A percentile compares a stretch with the other conserved stretches of the same genome.
phyloP scores from a whole-genome alignment of 1,140 invertebrate genomes.

The Nylanderia fulva region DNA sequence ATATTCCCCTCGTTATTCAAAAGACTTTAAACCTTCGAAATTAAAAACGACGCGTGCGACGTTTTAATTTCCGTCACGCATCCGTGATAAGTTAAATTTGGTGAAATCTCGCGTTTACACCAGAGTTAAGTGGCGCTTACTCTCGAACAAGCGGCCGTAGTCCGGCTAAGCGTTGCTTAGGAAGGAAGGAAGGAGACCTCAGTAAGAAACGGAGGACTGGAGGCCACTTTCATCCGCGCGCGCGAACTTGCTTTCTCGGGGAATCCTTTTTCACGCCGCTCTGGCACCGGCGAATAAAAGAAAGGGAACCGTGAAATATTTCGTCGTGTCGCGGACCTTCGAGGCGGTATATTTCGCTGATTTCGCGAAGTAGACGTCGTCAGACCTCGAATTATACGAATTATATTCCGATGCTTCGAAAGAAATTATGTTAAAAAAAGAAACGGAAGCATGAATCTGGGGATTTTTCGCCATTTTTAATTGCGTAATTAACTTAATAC shows the following conservation, averaged over 20 bases:
- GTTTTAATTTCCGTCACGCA: not conserved
- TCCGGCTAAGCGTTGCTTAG: not conserved
- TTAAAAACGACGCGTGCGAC: not conserved
- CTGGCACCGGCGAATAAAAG: conserved; percentile 30
- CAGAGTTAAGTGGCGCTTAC: not conserved
- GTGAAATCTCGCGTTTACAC: not conserved
- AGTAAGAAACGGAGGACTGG: conserved; percentile 19
- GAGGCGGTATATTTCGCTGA: conserved; percentile 49
- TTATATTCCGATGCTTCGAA: conserved; percentile 21
- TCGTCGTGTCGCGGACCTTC: conserved; percentile 31
- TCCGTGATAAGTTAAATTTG: not conserved
- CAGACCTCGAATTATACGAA: conserved; percentile 23
- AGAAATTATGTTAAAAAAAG: not conserved
- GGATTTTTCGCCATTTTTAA: no score
- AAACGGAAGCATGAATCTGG: no score
- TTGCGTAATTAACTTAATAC: no score
- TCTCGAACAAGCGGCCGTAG: not conserved
- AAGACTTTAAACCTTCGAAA: not conserved
- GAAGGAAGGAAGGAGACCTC: not conserved
- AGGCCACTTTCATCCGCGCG: conserved; percentile 23
- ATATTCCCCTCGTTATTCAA: no score
- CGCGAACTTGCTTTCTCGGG: conserved; percentile 17
- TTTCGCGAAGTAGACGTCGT: conserved; percentile 44
- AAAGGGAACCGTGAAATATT: conserved; percentile 53
- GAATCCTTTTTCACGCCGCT: conserved; percentile 47